Percentiles rank a stretch among this genome's conserved stretches.
phyloP scores from a whole-genome alignment of 2,797 vertebrate species.

The Gymnopithys bicolor region DNA sequence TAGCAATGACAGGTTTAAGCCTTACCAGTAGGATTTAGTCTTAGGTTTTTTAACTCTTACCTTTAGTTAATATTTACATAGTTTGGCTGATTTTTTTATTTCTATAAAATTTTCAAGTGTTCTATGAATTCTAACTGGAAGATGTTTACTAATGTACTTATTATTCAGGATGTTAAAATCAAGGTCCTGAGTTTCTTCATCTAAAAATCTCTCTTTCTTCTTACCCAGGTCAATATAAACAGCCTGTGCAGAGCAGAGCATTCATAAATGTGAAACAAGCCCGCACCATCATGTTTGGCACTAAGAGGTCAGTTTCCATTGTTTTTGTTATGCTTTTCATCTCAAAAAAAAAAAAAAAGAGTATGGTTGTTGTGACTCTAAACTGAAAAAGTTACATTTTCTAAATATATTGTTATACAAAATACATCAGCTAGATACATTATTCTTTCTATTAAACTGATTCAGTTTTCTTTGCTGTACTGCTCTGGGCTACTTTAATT shows the following conservation, averaged over 20 bases:
- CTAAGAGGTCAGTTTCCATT: slow-evolving; percentile 72
- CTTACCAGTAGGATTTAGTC: neutral
- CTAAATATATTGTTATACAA: neutral
- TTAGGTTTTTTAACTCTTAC: neutral
- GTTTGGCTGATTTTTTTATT: neutral
- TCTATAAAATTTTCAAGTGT: neutral
- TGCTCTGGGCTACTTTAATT: neutral
- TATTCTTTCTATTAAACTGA: neutral
- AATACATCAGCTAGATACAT: neutral
- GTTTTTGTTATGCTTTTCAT: neutral
- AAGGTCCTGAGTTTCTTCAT: neutral
- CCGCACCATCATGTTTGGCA: slow-evolving; percentile 69
- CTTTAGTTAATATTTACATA: neutral
- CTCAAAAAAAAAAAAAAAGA: neutral
- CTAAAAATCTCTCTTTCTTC: slow-evolving; percentile 10
- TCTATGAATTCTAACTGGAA: neutral
- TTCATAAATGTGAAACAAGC: slow-evolving; percentile 60
- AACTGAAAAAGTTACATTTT: neutral
- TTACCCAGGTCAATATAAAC: slow-evolving; percentile 50
- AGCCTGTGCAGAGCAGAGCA: neutral
- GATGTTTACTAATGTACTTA: neutral
- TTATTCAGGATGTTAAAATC: neutral
- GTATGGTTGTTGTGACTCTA: neutral
- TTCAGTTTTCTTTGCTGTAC: neutral
- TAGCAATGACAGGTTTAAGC: neutral